Percentiles rank a stretch among this genome's conserved stretches.
Conservation (phyloP, 2,888 invertebrate genomes). For the Tinea trinotella region DNA sequence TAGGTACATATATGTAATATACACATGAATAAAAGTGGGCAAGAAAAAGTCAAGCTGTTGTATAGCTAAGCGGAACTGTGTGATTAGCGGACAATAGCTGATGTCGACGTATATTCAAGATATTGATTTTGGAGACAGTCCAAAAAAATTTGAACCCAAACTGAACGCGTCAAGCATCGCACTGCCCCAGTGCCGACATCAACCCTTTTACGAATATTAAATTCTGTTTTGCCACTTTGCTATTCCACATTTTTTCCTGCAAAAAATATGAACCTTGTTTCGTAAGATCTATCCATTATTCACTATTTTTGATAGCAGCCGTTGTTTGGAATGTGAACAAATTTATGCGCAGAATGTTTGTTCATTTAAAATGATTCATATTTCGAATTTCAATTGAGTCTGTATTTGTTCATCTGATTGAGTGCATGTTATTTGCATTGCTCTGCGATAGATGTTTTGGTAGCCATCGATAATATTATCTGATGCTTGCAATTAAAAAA, state of each 20-base stretch:
- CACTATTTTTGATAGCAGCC: constrained; percentile 42
- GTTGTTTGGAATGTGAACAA: neutral
- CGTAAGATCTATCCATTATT: constrained; percentile 54
- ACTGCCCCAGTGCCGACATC: constrained; percentile 60
- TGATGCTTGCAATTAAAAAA: too few species aligned
- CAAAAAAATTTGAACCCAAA: constrained; percentile 63
- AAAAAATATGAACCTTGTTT: constrained; percentile 60
- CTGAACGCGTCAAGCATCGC: constrained; percentile 66
- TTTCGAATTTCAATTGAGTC: constrained; percentile 9
- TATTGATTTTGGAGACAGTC: constrained; percentile 70
- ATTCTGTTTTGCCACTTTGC: constrained; percentile 72
- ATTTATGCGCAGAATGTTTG: neutral
- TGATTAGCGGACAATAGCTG: constrained; percentile 63
- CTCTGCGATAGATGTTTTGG: neutral
- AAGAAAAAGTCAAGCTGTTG: too few species aligned
- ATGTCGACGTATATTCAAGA: constrained; percentile 63
- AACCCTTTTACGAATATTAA: constrained; percentile 73
- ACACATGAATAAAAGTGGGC: too few species aligned
- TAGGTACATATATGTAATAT: too few species aligned
- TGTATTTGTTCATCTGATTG: constrained; percentile 9
- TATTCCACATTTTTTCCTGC: constrained; percentile 58
- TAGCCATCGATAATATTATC: too few species aligned
- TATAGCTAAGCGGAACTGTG: constrained; percentile 31
- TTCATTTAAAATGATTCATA: constrained; percentile 1
- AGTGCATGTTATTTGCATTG: neutral